These are phyloP conservation scores for Ifrita kowaldi DNA, from an alignment of 2,113 vertebrate genomes.

Conservation along the genomic window DNA sequence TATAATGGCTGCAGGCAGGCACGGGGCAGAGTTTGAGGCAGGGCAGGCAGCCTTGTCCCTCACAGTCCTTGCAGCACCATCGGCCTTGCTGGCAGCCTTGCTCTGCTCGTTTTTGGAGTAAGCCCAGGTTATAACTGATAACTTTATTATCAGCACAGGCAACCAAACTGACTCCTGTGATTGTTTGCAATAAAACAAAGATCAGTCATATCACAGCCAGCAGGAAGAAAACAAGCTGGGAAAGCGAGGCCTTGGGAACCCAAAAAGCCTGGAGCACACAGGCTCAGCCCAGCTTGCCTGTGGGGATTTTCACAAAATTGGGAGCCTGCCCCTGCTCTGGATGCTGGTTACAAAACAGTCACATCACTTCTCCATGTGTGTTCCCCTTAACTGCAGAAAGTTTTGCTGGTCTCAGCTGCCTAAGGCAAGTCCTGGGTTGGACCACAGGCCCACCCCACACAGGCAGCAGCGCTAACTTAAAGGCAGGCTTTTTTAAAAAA, in stretches of 20 bases:
- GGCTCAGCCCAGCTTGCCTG: neutral
- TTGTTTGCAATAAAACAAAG: neutral
- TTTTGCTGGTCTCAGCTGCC: neutral
- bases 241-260: neutral
- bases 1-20: neutral
- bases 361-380: neutral
- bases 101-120: neutral
- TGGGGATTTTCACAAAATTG: neutral
- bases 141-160: neutral
- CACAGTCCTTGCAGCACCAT: neutral
- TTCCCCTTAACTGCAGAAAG: neutral
- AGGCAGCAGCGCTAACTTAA: neutral
- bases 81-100: neutral
- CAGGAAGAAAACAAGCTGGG: neutral
- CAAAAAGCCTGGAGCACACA: neutral
- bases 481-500: neutral
- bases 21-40: neutral
- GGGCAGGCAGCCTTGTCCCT: neutral
- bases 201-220: neutral
- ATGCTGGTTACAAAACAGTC: neutral
- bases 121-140: neutral
- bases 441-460: neutral
- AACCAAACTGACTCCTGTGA: fast-evolving
- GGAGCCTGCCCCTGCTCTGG: neutral
- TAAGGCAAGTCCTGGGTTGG: neutral